Evolutionary conservation across 2,888 invertebrate species (phyloP).

Genomic region (Bellardia bayeri): DNA sequence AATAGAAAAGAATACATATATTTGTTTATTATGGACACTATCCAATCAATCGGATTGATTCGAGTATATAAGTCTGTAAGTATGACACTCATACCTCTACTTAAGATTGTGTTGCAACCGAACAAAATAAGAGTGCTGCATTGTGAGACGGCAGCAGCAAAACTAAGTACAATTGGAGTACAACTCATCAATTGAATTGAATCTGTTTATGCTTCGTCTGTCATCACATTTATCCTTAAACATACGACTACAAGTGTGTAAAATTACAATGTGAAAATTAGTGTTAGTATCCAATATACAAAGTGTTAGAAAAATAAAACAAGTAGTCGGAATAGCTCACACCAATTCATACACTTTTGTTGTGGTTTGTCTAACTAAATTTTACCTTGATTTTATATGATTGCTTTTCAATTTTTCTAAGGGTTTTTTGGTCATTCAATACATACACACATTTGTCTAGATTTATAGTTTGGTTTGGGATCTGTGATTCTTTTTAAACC

Average conservation of each 20-base stretch:
- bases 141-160: not conserved
- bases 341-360: slow-evolving; percentile 54
- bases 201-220: slow-evolving; percentile 69
- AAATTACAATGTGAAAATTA: not conserved
- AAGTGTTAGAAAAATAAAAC: slow-evolving; percentile 52
- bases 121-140: slow-evolving; percentile 48
- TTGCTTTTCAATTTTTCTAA: slow-evolving; percentile 58
- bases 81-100: not conserved
- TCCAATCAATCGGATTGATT: slow-evolving; percentile 59
- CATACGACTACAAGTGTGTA: not conserved
- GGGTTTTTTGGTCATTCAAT: not conserved
- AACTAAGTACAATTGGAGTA: slow-evolving; percentile 14
- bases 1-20: not conserved
- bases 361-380: slow-evolving; percentile 68
- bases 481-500: slow-evolving; percentile 4
- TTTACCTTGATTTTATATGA: slow-evolving; percentile 71
- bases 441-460: slow-evolving; percentile 18
- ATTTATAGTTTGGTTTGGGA: slow-evolving; percentile 14
- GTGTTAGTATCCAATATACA: slow-evolving; percentile 45
- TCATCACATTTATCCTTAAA: slow-evolving; percentile 48
- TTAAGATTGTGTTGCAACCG: slow-evolving; percentile 12
- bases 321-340: not conserved
- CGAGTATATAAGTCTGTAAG: not conserved
- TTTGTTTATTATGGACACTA: slow-evolving; percentile 33
- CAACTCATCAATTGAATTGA: slow-evolving; percentile 66